Base-by-base conservation (phyloP, 2,797 vertebrate species). In the Typhlichthys subterraneus region DNA sequence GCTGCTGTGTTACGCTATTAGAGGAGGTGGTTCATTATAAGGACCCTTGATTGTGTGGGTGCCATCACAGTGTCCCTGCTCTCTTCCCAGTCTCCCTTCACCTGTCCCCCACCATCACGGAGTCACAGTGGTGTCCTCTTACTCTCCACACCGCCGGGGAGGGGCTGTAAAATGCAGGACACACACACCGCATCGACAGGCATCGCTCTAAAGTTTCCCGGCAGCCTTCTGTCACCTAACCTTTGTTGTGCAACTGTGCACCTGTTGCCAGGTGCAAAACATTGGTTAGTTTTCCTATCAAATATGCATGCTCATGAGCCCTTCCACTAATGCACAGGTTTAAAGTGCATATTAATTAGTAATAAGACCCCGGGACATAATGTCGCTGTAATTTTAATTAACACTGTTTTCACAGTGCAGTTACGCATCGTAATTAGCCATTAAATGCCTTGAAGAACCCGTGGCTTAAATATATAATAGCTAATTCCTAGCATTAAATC, bases 191-290 rank as follows among this genome's bases (percentile, higher is more conserved):
- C 62, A 62, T 68, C 70, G 69, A 57, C 73, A 79, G 73, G 67
- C 70, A 71, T 47, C 12, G 1, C 69, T 83, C 86, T 92, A 70
- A 45, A 65, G 85, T 92, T 92, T 77, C 84, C 73, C 82, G 79
- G 69, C 66, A n/a, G 7, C 87, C 87, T 71, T 83, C 82, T 88
- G 87, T 61, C 58, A 66, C 67, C 60, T 49, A 70, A 69, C 79
- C 69, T 57, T n/a, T 49, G 45, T 70, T 49, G 61, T 59, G 78
- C 67, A 83, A 76, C 80, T 61, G 6, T 59, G 63, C 90, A 92
- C 88, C 89, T 92, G 87, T 85, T 83, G 81, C 73, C 73, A 82
- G 77, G 74, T 88, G 83, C 77, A 67, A 75, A 82, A 67, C 38
- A 76, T 58, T 38, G 68, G 76, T 78, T 88, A 63, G 67, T 74